Evolutionary conservation across 2,888 invertebrate genomes (phyloP).

Genomic region (Chrysomela aeneicollis): DNA sequence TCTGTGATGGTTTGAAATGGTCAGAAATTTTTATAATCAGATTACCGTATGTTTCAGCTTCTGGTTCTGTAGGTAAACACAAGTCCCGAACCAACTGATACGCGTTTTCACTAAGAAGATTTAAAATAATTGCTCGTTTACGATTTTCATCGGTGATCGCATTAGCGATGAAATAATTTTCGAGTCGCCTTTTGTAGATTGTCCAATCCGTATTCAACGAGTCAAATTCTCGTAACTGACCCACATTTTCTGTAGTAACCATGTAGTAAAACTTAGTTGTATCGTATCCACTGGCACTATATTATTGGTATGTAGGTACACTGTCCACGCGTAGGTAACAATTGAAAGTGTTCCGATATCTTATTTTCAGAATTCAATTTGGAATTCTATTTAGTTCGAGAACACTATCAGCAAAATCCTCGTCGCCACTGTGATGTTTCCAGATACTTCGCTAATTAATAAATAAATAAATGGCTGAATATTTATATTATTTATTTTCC

Average conservation of each 20-base stretch:
- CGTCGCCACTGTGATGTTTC: conserved; percentile 9
- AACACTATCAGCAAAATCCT: not conserved
- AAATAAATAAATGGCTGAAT: no score
- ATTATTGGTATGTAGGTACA: not conserved
- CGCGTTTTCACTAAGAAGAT: not conserved
- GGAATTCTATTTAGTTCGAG: not conserved
- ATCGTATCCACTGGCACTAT: no score
- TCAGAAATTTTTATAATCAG: not conserved
- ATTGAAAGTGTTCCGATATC: not conserved
- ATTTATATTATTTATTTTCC: no score
- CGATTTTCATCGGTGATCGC: not conserved
- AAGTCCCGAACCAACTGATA: not conserved
- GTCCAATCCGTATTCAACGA: not conserved
- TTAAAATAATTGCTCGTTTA: not conserved
- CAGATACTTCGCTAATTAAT: no score
- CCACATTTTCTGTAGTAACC: not conserved
- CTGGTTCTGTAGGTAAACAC: not conserved
- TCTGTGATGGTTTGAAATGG: not conserved
- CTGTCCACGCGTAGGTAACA: not conserved
- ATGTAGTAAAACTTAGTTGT: no score
- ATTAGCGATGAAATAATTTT: conserved; percentile 9
- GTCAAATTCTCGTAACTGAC: conserved; percentile 9
- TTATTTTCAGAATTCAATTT: conserved; percentile 1
- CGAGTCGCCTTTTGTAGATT: conserved; percentile 2
- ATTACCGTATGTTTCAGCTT: not conserved